Conservation (phyloP, 2,113 vertebrate genomes). For the Grammomys dolichurus region DNA sequence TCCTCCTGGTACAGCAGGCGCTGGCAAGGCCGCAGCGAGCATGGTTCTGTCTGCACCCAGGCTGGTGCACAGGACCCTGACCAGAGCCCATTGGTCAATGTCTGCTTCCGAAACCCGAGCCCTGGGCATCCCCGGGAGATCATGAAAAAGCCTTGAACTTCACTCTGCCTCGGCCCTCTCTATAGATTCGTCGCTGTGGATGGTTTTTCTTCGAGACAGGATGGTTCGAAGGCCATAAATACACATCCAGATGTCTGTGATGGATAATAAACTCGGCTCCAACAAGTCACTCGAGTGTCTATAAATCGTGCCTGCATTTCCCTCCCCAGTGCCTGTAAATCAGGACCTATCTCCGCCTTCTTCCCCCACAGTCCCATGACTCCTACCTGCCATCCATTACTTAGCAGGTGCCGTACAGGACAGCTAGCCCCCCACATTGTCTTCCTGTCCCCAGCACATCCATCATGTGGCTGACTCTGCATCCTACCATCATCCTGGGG, state of each 20-base stretch:
- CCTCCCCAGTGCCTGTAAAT: conserved; percentile 78
- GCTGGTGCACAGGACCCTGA: background rate
- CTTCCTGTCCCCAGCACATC: background rate
- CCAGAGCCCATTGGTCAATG: background rate
- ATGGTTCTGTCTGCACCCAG: background rate
- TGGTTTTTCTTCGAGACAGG: conserved; percentile 65
- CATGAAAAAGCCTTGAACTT: conserved; percentile 30
- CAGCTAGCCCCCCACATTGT: conserved; percentile 64
- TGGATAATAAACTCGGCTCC: conserved; percentile 80
- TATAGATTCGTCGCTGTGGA: conserved; percentile 58
- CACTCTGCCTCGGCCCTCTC: background rate
- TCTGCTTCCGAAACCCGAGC: background rate
- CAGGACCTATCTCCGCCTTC: conserved; percentile 79
- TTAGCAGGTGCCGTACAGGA: conserved; percentile 74
- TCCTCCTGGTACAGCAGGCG: background rate
- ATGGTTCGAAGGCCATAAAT: conserved; percentile 79
- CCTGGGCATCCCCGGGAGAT: background rate
- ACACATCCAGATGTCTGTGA: conserved; percentile 72
- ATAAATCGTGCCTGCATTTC: conserved; percentile 81
- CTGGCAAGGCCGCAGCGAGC: background rate
- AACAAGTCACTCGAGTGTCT: conserved; percentile 78
- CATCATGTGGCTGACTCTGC: background rate
- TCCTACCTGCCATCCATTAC: conserved; percentile 71
- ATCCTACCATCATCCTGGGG: background rate
- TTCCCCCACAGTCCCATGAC: conserved; percentile 51